phyloP scores from a whole-genome alignment of 2,113 vertebrate species.

The Syrmaticus mikado region DNA sequence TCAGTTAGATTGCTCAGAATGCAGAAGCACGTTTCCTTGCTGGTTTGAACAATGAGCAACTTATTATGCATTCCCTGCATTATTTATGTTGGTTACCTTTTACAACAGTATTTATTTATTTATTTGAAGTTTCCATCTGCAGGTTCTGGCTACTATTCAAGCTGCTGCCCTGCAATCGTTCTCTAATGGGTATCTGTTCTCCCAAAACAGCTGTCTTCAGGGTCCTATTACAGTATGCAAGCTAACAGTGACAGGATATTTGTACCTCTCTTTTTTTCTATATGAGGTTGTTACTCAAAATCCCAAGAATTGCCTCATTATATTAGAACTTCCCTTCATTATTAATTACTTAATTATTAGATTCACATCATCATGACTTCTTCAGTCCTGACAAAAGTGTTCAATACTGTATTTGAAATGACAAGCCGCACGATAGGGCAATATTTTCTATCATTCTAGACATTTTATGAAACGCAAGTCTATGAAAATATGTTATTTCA shows the following conservation, averaged over 20 bases:
- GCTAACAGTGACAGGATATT: background rate
- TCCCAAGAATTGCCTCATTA: background rate
- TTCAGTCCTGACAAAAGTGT: background rate
- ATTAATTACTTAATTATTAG: background rate
- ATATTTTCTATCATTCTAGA: background rate
- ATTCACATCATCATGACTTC: background rate
- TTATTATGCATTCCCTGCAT: background rate
- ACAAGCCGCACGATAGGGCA: background rate
- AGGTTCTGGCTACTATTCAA: background rate
- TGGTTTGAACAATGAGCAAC: background rate
- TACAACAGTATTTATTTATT: background rate
- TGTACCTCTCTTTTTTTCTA: background rate
- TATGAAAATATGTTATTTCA: background rate
- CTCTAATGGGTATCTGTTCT: background rate
- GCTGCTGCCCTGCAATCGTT: background rate
- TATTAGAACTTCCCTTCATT: background rate
- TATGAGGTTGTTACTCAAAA: background rate
- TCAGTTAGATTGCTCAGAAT: fast-evolving
- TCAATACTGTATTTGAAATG: background rate
- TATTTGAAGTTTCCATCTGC: slow-evolving; percentile 37
- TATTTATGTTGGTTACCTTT: background rate
- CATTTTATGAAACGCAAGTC: background rate
- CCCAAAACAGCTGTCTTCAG: slow-evolving; percentile 14
- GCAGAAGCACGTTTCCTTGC: background rate
- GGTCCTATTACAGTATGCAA: background rate